Evolutionary conservation across 1,140 invertebrate species (phyloP).

Genomic region (Heliconius nattereri): DNA sequence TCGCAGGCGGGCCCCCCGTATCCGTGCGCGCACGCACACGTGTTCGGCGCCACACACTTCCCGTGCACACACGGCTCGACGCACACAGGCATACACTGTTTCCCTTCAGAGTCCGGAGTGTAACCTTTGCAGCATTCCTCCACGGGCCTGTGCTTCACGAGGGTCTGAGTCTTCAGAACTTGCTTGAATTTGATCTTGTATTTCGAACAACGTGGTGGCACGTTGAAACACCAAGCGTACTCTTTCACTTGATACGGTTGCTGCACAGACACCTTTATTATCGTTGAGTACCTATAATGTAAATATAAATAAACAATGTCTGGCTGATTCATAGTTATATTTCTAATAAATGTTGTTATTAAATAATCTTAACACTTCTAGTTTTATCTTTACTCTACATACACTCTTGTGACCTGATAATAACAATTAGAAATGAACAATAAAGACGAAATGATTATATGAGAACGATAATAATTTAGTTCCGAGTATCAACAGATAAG

Average conservation of each 20-base stretch:
- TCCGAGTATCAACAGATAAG: conserved; percentile 1
- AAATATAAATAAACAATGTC: not conserved
- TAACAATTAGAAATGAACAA: not conserved
- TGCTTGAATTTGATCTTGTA: conserved; percentile 89
- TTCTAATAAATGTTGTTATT: not conserved
- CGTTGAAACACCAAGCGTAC: conserved; percentile 90
- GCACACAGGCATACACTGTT: conserved; percentile 90
- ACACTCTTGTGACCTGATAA: not conserved
- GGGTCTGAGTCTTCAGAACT: conserved; percentile 86
- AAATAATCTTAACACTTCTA: not conserved
- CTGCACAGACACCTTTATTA: conserved; percentile 87
- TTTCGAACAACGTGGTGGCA: conserved; percentile 92
- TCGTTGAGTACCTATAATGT: conserved; percentile 85
- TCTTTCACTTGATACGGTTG: conserved; percentile 91
- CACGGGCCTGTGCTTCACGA: conserved; percentile 88
- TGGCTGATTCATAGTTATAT: not conserved
- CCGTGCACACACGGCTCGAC: conserved; percentile 91
- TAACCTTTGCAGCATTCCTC: conserved; percentile 92
- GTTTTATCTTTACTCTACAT: not conserved
- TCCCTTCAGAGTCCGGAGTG: conserved; percentile 82
- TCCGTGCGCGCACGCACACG: conserved; percentile 92
- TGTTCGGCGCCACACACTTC: conserved; percentile 90
- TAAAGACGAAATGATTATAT: not conserved
- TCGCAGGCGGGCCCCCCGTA: conserved; percentile 94
- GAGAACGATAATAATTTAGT: not conserved